Evolutionary conservation across 2,113 vertebrate genomes (phyloP).

Genomic region (Nothocercus nigrocapillus): DNA sequence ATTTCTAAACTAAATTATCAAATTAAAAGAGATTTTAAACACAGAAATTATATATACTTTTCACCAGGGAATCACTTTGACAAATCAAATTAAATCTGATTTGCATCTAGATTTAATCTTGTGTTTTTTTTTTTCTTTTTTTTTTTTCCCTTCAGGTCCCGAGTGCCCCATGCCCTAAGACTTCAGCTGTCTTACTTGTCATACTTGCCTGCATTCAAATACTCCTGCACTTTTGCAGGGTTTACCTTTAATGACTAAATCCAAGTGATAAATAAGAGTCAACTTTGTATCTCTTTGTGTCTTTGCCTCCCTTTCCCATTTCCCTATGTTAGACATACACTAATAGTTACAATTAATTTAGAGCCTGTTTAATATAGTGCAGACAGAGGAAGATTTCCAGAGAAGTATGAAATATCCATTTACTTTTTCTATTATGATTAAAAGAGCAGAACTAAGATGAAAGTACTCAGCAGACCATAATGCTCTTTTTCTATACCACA

Average conservation of each 20-base stretch:
- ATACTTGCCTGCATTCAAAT: neutral
- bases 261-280: neutral
- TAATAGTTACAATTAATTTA: neutral
- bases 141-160: no score
- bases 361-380: neutral
- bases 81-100: neutral
- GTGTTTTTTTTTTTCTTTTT: no score
- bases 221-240: neutral
- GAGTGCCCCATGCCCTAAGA: neutral
- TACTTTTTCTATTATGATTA: rapidly evolving
- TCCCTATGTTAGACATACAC: rapidly evolving
- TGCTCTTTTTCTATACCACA: neutral
- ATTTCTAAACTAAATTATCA: neutral
- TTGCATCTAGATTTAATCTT: no score
- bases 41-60: neutral
- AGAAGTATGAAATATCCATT: neutral
- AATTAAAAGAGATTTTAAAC: neutral
- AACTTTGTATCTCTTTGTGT: neutral
- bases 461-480: neutral
- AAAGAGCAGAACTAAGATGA: neutral
- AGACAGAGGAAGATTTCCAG: neutral
- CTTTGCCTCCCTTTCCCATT: neutral
- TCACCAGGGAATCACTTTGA: neutral
- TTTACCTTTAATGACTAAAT: neutral
- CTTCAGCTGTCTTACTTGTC: neutral